Evolutionary conservation across 2,113 vertebrate species (phyloP).

Genomic region (Barbus barbus): DNA sequence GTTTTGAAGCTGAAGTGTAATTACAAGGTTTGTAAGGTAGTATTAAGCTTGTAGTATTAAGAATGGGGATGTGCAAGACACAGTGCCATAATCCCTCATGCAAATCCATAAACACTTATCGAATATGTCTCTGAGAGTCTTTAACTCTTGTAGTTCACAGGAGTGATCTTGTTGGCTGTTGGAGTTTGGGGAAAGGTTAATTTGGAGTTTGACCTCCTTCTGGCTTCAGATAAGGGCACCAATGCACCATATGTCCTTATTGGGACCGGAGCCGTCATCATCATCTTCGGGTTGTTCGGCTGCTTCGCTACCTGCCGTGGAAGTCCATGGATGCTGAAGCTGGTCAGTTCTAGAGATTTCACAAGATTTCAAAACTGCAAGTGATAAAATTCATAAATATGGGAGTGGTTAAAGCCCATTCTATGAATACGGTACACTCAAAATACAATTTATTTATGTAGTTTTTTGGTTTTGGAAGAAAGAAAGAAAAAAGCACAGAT

Average conservation of each 20-base stretch:
- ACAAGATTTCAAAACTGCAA: not conserved
- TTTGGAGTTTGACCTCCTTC: slow-evolving; percentile 86
- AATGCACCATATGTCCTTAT: slow-evolving; percentile 93
- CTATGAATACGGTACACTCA: not conserved
- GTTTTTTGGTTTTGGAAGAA: no score
- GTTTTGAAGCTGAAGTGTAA: slow-evolving; percentile 6
- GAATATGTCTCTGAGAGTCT: slow-evolving; percentile 1
- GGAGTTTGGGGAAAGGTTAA: slow-evolving; percentile 93
- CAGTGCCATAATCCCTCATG: not conserved
- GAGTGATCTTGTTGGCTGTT: slow-evolving; percentile 89
- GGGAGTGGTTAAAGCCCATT: not conserved
- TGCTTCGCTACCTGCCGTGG: slow-evolving; percentile 95
- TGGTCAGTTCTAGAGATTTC: slow-evolving; percentile 76
- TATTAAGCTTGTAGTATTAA: slow-evolving; percentile 1
- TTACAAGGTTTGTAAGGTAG: slow-evolving; percentile 14
- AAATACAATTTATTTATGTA: no score
- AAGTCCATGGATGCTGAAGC: slow-evolving; percentile 97
- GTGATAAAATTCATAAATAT: not conserved
- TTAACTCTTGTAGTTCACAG: slow-evolving; percentile 82
- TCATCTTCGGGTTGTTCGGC: slow-evolving; percentile 93
- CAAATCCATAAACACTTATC: not conserved
- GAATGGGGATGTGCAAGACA: not conserved
- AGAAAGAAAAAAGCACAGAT: no score
- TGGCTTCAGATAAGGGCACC: slow-evolving; percentile 85
- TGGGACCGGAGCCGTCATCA: slow-evolving; percentile 86